Evolutionary conservation across 2,888 invertebrate genomes (phyloP).

Genomic region (Tineola bisselliella): DNA sequence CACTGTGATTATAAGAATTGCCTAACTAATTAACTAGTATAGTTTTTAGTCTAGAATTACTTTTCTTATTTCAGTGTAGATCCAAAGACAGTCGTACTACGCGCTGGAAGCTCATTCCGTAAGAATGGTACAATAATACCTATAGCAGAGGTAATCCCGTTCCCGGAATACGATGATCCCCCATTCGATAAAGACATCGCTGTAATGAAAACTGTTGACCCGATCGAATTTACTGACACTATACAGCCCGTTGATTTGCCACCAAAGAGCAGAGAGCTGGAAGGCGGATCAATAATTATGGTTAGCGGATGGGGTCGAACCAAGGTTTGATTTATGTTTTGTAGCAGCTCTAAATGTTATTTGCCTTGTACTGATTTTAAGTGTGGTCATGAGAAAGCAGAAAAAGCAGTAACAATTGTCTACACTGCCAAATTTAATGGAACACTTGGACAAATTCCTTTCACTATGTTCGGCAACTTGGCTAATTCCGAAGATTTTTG

Average conservation of each 20-base stretch:
- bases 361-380: too few species aligned
- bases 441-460: too few species aligned
- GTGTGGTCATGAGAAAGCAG: too few species aligned
- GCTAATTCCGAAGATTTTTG: too few species aligned
- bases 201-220: slow-evolving; percentile 44
- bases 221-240: slow-evolving; percentile 36
- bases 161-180: slow-evolving; percentile 45
- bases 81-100: slow-evolving; percentile 42
- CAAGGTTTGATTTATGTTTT: slow-evolving; percentile 21
- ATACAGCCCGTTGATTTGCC: slow-evolving; percentile 41
- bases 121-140: slow-evolving; percentile 51
- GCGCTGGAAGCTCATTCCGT: slow-evolving; percentile 53
- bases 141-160: slow-evolving; percentile 44
- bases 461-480: too few species aligned
- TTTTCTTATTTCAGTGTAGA: slow-evolving; percentile 34
- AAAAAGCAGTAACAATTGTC: too few species aligned
- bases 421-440: too few species aligned
- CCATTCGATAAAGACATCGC: slow-evolving; percentile 53
- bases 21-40: too few species aligned
- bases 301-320: slow-evolving; percentile 57
- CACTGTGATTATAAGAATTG: too few species aligned
- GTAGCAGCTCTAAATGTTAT: too few species aligned
- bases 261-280: slow-evolving; percentile 22
- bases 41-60: too few species aligned
- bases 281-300: slow-evolving; percentile 27